These are phyloP conservation scores for Xylota sylvarum DNA, from an alignment of 2,888 invertebrate genomes.

Conservation along the genomic window DNA sequence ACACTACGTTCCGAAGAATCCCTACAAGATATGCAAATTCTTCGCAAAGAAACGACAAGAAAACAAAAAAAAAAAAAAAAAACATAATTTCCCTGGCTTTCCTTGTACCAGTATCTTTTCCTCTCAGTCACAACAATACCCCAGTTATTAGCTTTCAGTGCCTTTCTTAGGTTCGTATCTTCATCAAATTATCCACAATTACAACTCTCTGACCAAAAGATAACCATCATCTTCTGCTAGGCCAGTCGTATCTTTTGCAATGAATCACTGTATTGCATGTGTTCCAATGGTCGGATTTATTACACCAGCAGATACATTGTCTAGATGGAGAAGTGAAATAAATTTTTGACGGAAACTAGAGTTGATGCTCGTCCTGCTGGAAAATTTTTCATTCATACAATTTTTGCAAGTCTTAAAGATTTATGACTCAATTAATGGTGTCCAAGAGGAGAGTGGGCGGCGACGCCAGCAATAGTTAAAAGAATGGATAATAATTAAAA, in stretches of 20 bases:
- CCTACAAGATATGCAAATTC: slow-evolving; percentile 50
- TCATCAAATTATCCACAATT: slow-evolving; percentile 34
- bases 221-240: slow-evolving; percentile 1
- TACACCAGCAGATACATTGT: slow-evolving; percentile 27
- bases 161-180: slow-evolving; percentile 27
- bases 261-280: slow-evolving; percentile 35
- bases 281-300: slow-evolving; percentile 58
- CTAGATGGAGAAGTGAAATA: background rate
- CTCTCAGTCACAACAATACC: background rate
- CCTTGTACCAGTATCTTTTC: background rate
- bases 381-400: slow-evolving; percentile 53
- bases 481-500: slow-evolving; percentile 52
- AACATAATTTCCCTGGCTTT: slow-evolving; percentile 31
- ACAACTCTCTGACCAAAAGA: slow-evolving; percentile 19
- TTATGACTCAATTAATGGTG: slow-evolving; percentile 62
- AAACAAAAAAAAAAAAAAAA: slow-evolving; percentile 16
- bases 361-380: slow-evolving; percentile 32
- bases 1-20: slow-evolving; percentile 38
- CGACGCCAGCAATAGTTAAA: background rate
- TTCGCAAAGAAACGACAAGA: background rate
- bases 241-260: slow-evolving; percentile 40
- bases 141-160: slow-evolving; percentile 42
- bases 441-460: background rate
- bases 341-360: slow-evolving; percentile 9
- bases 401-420: slow-evolving; percentile 46